These are phyloP conservation scores for Lumbricus terrestris DNA, from an alignment of 2,888 invertebrate genomes.

Conservation along the genomic window DNA sequence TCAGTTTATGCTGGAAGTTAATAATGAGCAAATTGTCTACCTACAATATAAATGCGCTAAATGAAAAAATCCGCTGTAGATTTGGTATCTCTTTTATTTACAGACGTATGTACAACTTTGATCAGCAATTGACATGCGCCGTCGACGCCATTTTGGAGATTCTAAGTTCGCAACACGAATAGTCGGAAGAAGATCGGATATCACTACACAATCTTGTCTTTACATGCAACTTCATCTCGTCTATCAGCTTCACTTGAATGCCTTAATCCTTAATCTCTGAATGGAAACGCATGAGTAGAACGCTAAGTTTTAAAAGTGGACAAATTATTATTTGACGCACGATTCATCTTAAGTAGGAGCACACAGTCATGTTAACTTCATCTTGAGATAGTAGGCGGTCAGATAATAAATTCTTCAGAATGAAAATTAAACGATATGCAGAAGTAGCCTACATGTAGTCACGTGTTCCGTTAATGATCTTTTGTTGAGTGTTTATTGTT, in stretches of 20 bases:
- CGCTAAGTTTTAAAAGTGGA: background rate
- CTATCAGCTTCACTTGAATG: background rate
- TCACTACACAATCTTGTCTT: background rate
- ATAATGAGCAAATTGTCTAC: background rate
- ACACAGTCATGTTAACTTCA: background rate
- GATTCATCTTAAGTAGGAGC: background rate
- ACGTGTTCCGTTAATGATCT: background rate
- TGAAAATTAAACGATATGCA: background rate
- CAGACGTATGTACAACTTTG: background rate
- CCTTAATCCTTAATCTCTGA: background rate
- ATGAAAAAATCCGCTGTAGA: background rate
- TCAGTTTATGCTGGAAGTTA: background rate
- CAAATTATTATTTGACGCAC: background rate
- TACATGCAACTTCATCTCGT: background rate
- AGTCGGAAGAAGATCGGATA: background rate
- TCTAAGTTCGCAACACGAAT: slow-evolving; percentile 18
- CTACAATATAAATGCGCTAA: background rate
- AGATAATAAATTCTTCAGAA: background rate
- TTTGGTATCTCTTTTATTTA: background rate
- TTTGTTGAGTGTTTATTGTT: background rate
- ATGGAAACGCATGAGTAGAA: background rate
- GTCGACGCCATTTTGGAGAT: slow-evolving; percentile 11
- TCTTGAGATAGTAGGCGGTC: background rate
- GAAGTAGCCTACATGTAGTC: no score
- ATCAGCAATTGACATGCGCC: background rate